Conservation (phyloP, 2,113 vertebrate genomes). For the Ceratotherium simum region DNA sequence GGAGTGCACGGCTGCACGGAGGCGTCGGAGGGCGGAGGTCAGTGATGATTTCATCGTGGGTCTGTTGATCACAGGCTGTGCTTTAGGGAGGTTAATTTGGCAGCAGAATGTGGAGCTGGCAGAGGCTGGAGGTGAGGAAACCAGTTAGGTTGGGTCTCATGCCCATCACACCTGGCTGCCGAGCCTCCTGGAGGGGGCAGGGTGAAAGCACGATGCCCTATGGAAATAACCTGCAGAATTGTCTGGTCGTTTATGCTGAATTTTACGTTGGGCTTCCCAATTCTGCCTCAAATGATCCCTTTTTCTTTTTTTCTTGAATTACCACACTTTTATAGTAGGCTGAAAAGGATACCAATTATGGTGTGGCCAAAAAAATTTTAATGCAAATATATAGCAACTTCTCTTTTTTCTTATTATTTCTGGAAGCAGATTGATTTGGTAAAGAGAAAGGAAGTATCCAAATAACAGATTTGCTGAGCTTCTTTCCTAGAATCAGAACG, state of each 20-base stretch:
- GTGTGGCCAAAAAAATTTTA: background rate
- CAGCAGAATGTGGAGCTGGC: background rate
- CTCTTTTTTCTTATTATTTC: background rate
- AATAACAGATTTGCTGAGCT: background rate
- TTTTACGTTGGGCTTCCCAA: background rate
- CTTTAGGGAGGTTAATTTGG: conserved; percentile 34
- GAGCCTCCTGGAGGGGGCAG: no score
- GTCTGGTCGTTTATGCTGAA: background rate
- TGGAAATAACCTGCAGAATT: background rate
- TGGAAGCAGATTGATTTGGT: conserved; percentile 40
- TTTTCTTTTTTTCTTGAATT: background rate
- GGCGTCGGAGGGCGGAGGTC: background rate
- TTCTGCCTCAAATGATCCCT: background rate
- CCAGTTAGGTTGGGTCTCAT: conserved; percentile 47
- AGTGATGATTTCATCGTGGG: background rate
- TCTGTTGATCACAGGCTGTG: background rate
- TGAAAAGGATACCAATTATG: background rate
- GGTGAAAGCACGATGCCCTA: background rate
- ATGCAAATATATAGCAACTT: background rate
- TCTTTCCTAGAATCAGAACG: conserved; percentile 11
- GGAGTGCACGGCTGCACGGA: accelerated
- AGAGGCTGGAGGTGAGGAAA: conserved; percentile 35
- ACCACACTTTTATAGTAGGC: background rate
- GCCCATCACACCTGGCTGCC: background rate
- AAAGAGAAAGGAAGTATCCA: background rate